Percentiles rank a stretch among this genome's conserved stretches.
Evolutionary conservation across 2,888 invertebrate species (phyloP).

Genomic region (Chironomus tentans): DNA sequence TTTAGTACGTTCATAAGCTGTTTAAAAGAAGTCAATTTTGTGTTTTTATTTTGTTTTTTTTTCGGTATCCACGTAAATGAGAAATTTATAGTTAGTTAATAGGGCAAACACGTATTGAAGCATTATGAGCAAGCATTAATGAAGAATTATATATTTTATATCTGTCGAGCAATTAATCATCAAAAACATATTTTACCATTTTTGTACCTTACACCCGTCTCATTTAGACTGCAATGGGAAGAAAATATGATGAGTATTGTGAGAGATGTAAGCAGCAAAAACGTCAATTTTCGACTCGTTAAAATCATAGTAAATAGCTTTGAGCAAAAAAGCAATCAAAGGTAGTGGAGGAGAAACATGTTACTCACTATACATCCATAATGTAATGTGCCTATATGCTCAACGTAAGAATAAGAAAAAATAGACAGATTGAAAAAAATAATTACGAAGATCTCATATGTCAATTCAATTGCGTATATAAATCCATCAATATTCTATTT

Average conservation of each 20-base stretch:
- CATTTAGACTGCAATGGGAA: not conserved
- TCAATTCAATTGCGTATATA: not conserved
- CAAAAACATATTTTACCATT: not conserved
- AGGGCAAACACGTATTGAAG: slow-evolving; percentile 5
- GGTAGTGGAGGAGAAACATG: not conserved
- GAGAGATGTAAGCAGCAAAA: not conserved
- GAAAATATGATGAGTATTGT: not conserved
- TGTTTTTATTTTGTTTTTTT: not conserved
- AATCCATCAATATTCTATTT: slow-evolving; percentile 10
- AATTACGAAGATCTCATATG: slow-evolving; percentile 7
- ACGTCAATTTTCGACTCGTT: slow-evolving; percentile 14
- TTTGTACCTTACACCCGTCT: not conserved
- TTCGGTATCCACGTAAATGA: not conserved
- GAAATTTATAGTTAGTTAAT: slow-evolving; percentile 1
- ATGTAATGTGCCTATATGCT: too few species aligned
- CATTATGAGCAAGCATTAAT: not conserved
- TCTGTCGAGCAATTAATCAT: slow-evolving; percentile 12
- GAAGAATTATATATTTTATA: slow-evolving; percentile 1
- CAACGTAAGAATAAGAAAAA: too few species aligned
- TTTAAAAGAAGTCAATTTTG: not conserved
- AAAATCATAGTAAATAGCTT: slow-evolving; percentile 10
- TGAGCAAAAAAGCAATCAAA: not conserved
- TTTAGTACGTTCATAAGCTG: not conserved
- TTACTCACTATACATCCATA: too few species aligned
- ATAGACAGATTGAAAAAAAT: not conserved